phyloP scores from a whole-genome alignment of 35 echinoderm and acorn worm genomes.

The Apostichopus japonicus region DNA sequence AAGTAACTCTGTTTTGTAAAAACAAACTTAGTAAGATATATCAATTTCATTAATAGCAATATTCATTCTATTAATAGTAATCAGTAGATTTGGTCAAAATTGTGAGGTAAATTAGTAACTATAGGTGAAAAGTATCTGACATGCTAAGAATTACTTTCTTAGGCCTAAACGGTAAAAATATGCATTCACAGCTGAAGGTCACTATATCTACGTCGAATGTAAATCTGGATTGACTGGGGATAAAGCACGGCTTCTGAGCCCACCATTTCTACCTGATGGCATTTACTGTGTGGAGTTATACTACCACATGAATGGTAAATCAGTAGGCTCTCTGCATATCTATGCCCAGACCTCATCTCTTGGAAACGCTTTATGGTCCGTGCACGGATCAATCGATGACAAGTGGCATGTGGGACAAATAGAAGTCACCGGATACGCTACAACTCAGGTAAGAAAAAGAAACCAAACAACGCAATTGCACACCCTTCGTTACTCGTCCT shows the following conservation, averaged over 20 bases:
- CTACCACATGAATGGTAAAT: constrained; percentile 77
- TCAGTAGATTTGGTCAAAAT: too few relatives aligned
- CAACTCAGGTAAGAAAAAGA: constrained; percentile 3
- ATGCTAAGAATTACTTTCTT: too few relatives aligned
- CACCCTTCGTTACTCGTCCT: too few relatives aligned
- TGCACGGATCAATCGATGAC: constrained; percentile 58
- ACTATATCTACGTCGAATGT: constrained; percentile 81
- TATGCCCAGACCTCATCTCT: background rate
- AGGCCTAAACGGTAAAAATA: too few relatives aligned
- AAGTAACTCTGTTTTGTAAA: too few relatives aligned
- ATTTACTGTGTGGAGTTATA: constrained; percentile 59
- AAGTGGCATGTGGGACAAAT: constrained; percentile 66
- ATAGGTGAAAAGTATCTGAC: too few relatives aligned
- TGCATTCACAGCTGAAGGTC: constrained; percentile 44
- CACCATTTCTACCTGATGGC: background rate
- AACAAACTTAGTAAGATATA: too few relatives aligned
- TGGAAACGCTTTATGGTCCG: constrained; percentile 45
- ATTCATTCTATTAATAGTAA: too few relatives aligned
- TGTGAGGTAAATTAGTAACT: too few relatives aligned
- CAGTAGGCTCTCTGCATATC: constrained; percentile 58
- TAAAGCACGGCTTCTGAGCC: constrained; percentile 62
- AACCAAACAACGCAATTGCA: too few relatives aligned
- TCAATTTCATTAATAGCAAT: too few relatives aligned
- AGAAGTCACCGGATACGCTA: background rate
- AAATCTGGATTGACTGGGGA: constrained; percentile 33